Base-by-base conservation (phyloP, 2,888 invertebrate genomes). In the Liopterus haemorrhoidalis region DNA sequence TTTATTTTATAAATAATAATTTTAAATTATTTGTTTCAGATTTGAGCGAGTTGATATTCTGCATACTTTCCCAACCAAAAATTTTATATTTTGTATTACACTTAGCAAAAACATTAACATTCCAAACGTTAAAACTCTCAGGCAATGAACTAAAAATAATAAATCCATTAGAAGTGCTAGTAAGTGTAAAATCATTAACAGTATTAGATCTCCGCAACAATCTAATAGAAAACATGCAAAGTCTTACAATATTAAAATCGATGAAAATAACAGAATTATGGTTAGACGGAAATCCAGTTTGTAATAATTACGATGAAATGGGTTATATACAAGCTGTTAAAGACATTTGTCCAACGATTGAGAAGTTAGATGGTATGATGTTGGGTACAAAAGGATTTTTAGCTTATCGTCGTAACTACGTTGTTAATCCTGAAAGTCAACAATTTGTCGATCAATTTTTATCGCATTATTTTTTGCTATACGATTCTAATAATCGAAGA, bases 221-320 rank as follows among this genome's bases (percentile, higher is more conserved):
- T 55, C 48, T 57, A 50, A 57, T 66, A 44, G 46, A 47, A 31
- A 52, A 57, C 40, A 49, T 59, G 36, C 49, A 46, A 22, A 52
- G 54, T 41, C 48, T 62, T 14, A 49, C 49, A 31, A 49, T 52
- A 31, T 49, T 67, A 28, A 60, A 57, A 32, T 45, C 54, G 11
- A 57, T 60, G 48, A 52, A 53, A 19, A 50, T 66, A 15, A 60
- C 55, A 32, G 60, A 63, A 24, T 49, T 87, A 5, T 67, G 64
- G 50, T 61, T 88, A 20, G 82, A 84, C 56, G 81, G 79, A 0
- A 88, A 87, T 67, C 82, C 82, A 0, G 54, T 87, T 0, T 84
- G 85, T 59, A 72, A 74, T 39, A 75, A 78, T 54, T 81, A 77
- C 57, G 76, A 75, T 40, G 70, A 76, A 1, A 62, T 67, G 1